A percentile compares a stretch with the other conserved stretches of the same genome.
These are phyloP conservation scores for Sphenopsis melanotis DNA, from an alignment of 2,797 vertebrate genomes.

Conservation along the genomic window DNA sequence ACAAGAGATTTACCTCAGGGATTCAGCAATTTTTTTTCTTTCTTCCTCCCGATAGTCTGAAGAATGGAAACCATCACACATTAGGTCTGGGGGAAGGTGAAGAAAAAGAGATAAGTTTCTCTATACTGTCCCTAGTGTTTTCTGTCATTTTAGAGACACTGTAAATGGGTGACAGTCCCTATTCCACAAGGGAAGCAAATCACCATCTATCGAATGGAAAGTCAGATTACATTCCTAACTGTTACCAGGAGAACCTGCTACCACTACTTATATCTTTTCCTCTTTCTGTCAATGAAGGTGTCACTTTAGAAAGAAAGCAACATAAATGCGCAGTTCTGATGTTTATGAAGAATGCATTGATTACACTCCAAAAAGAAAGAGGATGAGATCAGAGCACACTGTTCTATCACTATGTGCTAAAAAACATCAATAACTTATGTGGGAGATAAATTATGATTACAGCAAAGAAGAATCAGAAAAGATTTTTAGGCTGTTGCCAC, in stretches of 20 bases:
- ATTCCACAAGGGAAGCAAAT: not conserved
- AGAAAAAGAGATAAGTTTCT: not conserved
- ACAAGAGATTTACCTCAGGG: not conserved
- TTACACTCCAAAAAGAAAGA: not conserved
- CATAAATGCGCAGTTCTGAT: not conserved
- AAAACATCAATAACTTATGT: rapidly evolving
- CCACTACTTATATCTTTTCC: not conserved
- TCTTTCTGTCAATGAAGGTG: not conserved
- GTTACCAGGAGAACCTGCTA: not conserved
- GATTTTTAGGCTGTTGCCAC: not conserved
- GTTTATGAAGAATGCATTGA: not conserved
- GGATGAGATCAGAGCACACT: not conserved
- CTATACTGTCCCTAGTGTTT: not conserved
- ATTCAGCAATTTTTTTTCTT: not conserved
- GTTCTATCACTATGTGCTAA: not conserved
- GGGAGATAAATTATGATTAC: not conserved
- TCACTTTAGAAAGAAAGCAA: not conserved
- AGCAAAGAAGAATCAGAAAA: not conserved
- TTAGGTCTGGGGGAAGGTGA: not conserved
- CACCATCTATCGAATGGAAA: not conserved
- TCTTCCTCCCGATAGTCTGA: not conserved
- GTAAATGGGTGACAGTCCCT: not conserved
- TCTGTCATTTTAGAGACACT: rapidly evolving
- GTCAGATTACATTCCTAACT: not conserved
- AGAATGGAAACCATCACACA: not conserved